These are phyloP conservation scores for Hypomecis punctinalis DNA, from an alignment of 2,888 invertebrate genomes.

Conservation along the genomic window DNA sequence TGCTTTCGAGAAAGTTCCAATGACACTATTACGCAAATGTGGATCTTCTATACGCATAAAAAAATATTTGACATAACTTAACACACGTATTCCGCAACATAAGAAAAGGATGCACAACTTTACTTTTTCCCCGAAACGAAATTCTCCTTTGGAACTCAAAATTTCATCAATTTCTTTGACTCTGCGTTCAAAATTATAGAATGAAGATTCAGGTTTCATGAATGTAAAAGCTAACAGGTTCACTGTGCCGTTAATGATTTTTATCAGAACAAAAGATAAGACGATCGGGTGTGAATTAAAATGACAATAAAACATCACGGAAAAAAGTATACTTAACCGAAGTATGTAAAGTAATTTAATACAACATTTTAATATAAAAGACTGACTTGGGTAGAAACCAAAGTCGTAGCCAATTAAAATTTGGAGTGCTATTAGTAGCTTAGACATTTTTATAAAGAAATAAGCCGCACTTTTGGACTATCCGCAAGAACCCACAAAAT, in stretches of 20 bases:
- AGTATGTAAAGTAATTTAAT: background rate
- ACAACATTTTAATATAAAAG: background rate
- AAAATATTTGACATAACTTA: background rate
- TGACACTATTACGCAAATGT: background rate
- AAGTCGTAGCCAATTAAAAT: background rate
- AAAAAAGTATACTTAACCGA: background rate
- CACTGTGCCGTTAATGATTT: background rate
- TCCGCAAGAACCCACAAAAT: no score
- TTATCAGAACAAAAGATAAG: background rate
- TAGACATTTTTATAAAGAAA: background rate
- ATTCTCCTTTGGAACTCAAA: background rate
- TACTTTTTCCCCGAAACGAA: background rate
- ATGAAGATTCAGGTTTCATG: background rate
- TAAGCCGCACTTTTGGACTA: no score
- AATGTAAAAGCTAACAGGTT: background rate
- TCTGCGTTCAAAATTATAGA: background rate
- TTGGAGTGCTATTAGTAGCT: background rate
- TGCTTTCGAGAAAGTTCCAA: background rate
- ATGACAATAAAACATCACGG: background rate
- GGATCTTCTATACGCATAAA: no score
- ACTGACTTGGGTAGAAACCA: background rate
- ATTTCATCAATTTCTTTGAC: constrained; percentile 1
- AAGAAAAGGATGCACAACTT: background rate
- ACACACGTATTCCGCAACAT: background rate
- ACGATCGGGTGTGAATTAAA: background rate